Evolutionary conservation across 35 echinoderm and acorn worm species (phyloP).

Genomic region (Heliocidaris erythrogramma): DNA sequence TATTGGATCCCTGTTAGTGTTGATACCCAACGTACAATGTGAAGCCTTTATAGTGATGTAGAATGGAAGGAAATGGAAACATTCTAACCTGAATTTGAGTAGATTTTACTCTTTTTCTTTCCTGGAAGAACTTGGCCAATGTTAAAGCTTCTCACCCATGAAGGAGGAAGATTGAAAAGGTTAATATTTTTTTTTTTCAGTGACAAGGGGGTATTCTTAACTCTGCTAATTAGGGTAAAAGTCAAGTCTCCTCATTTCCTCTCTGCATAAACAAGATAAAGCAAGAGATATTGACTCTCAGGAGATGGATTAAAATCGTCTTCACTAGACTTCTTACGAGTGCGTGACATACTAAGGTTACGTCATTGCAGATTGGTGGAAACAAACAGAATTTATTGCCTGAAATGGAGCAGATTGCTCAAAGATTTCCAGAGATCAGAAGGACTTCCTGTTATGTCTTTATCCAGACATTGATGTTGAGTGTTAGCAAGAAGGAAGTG

Average conservation of each 20-base stretch:
- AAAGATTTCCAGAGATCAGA: neutral
- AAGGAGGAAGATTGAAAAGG: neutral
- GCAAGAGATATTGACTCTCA: neutral
- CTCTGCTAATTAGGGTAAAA: neutral
- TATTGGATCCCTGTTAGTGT: too few species aligned
- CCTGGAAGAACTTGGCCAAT: neutral
- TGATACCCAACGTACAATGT: neutral
- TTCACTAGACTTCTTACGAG: neutral
- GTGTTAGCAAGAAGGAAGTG: neutral
- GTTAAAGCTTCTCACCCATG: neutral
- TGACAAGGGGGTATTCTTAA: neutral
- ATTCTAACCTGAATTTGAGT: neutral
- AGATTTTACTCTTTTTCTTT: neutral
- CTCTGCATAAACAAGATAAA: conserved; percentile 11
- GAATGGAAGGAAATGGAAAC: neutral
- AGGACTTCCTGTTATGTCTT: neutral
- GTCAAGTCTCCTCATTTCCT: neutral
- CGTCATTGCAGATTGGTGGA: neutral
- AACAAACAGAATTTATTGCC: neutral
- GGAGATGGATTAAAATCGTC: neutral
- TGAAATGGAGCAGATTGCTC: neutral
- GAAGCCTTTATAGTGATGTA: neutral
- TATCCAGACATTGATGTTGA: neutral
- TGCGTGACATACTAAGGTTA: neutral
- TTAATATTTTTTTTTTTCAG: neutral